A percentile compares a stretch with the other conserved stretches of the same genome.
phyloP scores from a whole-genome alignment of 2,113 vertebrate species.

The Campylomormyrus numenius region DNA sequence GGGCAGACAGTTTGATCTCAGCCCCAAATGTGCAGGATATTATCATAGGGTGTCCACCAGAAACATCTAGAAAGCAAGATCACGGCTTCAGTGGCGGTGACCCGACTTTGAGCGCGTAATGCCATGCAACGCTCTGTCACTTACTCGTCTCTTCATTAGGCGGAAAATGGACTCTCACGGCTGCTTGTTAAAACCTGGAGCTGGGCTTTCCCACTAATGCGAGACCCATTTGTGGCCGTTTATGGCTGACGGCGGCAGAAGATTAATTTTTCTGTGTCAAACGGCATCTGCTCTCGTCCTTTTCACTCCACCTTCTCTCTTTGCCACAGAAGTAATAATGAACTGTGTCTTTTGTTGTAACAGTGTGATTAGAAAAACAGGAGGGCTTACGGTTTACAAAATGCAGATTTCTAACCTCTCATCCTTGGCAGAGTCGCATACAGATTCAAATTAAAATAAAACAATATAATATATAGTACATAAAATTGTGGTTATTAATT shows the following conservation, averaged over 20 bases:
- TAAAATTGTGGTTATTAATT: conserved; percentile 49
- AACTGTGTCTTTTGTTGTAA: conserved; percentile 94
- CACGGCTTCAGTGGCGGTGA: conserved; percentile 66
- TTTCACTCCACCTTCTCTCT: conserved; percentile 83
- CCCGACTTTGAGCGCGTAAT: conserved; percentile 83
- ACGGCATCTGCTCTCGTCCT: conserved; percentile 92
- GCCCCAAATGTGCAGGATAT: conserved; percentile 74
- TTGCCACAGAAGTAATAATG: conserved; percentile 91
- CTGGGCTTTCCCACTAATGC: conserved; percentile 97
- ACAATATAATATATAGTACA: neutral
- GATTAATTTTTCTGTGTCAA: conserved; percentile 99
- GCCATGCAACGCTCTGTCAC: conserved; percentile 78
- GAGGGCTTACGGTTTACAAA: conserved; percentile 21
- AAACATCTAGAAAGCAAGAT: conserved; percentile 65
- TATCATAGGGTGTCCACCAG: conserved; percentile 59
- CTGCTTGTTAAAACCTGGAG: conserved; percentile 99
- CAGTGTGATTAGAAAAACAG: conserved; percentile 72
- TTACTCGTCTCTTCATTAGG: conserved; percentile 99
- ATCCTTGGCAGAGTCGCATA: neutral
- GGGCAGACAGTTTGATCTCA: conserved; percentile 49
- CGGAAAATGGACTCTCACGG: conserved; percentile 99
- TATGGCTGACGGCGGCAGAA: conserved; percentile 98
- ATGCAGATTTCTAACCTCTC: neutral
- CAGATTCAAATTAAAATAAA: neutral
- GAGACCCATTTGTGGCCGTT: conserved; percentile 99